Evolutionary conservation across 2,797 vertebrate genomes (phyloP), one percentile per base, ranked within the genome.

Genomic region (Squalus acanthias): DNA sequence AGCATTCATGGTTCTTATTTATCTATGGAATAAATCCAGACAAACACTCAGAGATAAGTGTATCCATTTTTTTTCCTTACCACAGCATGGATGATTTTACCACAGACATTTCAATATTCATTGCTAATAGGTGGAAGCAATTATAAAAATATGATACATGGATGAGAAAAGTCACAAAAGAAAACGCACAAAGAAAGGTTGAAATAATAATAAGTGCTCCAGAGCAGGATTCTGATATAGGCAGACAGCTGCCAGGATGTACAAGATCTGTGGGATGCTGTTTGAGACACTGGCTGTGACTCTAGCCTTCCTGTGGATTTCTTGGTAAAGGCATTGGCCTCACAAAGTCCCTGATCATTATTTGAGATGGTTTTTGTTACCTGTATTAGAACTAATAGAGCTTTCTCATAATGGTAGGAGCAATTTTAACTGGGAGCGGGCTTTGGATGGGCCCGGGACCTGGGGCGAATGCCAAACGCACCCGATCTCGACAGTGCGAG

Each of bases 251-350:
- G 63, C 33, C 91, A 57, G 63, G 65, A 39, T 93, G n/a, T 69
- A 93, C 65, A 69, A 8, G n/a, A 46, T 69, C 91, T 67, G 15
- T 93, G 91, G 63, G 91, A 93, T 67, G 91, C 91, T 69, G n/a
- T 93, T 63, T 93, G 91, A 93, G 63, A 67, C 17, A 69, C 65
- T 93, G 91, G 39, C 63, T 93, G 65, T 93, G 46, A 24, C n/a
- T 69, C 63, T 46, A 69, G 65, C 65, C 91, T 93, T 93, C 65
- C 63, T 93, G 91, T 69, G n/a, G 91, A 93, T 69, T 93, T 93
- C 91, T 69, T 93, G 91, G 63, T 69, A 69, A 92, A 92, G 63
- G 91, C 20, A 46, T 33, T 89, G 53, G 87, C 53, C 26, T 89
- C 53, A 15, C 57, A 15, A 67, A 67, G n/a, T 67, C 39, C n/a